These are phyloP conservation scores for Alosa sapidissima DNA, from an alignment of 2,797 vertebrate genomes.

Conservation along the genomic window DNA sequence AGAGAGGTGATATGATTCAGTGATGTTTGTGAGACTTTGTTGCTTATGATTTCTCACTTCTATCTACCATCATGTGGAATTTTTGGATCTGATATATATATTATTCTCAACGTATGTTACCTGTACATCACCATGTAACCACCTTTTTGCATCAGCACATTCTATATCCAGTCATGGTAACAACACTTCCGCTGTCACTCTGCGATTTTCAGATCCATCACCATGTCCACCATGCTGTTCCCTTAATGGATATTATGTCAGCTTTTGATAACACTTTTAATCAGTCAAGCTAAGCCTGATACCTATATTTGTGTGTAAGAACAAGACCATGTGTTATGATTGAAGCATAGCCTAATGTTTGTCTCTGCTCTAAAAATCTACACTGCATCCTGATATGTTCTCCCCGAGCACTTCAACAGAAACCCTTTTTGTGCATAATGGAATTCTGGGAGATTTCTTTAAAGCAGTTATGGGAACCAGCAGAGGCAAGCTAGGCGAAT, in stretches of 20 bases:
- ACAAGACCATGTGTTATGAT: conserved; percentile 28
- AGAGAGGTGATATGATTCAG: background rate
- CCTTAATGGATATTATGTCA: conserved; percentile 31
- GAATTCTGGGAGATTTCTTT: conserved; percentile 38
- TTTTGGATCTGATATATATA: background rate
- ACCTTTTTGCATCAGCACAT: background rate
- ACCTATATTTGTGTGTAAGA: background rate
- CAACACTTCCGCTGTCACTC: background rate
- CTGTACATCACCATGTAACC: background rate
- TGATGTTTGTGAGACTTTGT: background rate
- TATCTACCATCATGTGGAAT: background rate
- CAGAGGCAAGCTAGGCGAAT: conserved; percentile 45
- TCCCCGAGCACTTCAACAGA: conserved; percentile 16
- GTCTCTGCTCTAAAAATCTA: conserved; percentile 10
- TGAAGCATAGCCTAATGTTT: conserved; percentile 32
- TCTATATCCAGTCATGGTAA: background rate
- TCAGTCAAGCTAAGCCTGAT: background rate
- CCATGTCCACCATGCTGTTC: conserved; percentile 17
- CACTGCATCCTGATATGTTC: conserved; percentile 30
- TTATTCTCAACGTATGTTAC: background rate
- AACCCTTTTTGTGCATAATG: conserved; percentile 27
- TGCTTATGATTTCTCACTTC: background rate
- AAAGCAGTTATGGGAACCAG: conserved; percentile 18
- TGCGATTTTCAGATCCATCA: conserved; percentile 8
- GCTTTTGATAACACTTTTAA: background rate